Evolutionary conservation across 2,888 invertebrate genomes (phyloP).

Genomic region (Actias luna): DNA sequence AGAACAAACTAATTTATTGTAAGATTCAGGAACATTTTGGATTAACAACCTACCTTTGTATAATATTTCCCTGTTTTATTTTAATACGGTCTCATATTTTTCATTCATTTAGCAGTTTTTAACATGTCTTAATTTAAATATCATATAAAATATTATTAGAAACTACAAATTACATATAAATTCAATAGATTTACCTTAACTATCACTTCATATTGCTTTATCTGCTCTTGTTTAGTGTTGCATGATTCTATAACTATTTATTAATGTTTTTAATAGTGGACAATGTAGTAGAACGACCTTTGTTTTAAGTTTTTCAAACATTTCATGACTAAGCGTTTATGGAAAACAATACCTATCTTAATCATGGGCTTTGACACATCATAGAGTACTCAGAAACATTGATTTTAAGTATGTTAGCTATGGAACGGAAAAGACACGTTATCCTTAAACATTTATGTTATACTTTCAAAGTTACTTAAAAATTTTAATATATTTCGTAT

Average conservation of each 20-base stretch:
- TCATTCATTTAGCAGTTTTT: neutral
- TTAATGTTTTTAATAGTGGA: too few species aligned
- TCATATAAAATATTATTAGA: neutral
- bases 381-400: neutral
- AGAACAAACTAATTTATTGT: constrained; percentile 19
- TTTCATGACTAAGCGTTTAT: neutral
- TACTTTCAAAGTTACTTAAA: neutral
- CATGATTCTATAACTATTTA: too few species aligned
- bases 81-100: neutral
- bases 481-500: neutral
- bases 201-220: neutral
- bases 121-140: neutral
- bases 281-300: neutral
- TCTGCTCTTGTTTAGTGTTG: neutral
- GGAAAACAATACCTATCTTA: neutral
- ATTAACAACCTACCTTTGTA: neutral
- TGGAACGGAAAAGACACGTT: neutral
- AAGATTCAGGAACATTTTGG: neutral
- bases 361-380: neutral
- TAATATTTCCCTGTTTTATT: neutral
- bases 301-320: neutral
- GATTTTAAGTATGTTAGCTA: neutral
- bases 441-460: neutral
- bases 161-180: neutral
- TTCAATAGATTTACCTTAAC: neutral